Conservation (phyloP, 2,797 vertebrate species). For the Distichodus sexfasciatus region DNA sequence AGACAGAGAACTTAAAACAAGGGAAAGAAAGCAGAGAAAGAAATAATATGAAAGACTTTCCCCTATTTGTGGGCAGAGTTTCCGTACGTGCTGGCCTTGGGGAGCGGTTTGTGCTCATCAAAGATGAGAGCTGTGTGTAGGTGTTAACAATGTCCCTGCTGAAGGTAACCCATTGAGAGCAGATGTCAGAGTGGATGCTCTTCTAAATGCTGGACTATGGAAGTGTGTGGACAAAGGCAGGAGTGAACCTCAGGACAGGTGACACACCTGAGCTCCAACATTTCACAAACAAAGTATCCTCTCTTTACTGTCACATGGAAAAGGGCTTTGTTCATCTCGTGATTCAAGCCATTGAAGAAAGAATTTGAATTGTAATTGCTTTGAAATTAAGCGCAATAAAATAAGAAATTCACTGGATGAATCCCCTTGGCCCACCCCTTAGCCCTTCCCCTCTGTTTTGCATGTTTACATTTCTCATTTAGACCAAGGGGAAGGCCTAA, state of each 20-base stretch:
- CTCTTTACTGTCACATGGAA: background rate
- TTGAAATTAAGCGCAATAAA: too few species aligned
- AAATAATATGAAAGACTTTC: background rate
- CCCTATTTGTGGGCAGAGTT: background rate
- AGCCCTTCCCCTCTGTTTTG: too few species aligned
- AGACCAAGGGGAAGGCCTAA: too few species aligned
- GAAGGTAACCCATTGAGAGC: conserved; percentile 32
- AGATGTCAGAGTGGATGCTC: conserved; percentile 12
- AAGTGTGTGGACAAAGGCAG: conserved; percentile 25
- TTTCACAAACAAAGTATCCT: background rate
- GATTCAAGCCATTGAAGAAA: too few species aligned
- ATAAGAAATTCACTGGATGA: too few species aligned
- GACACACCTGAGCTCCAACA: conserved; percentile 21
- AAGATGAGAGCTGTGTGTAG: conserved; percentile 14
- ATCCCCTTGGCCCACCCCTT: too few species aligned
- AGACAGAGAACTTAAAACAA: background rate
- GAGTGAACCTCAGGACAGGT: conserved; percentile 35
- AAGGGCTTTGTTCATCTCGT: too few species aligned
- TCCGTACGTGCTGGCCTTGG: conserved; percentile 22
- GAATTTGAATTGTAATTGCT: too few species aligned
- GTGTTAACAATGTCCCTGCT: conserved; percentile 59
- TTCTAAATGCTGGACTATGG: conserved; percentile 4
- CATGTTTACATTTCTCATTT: too few species aligned
- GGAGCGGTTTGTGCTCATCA: conserved; percentile 5
- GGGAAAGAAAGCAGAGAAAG: background rate